Evolutionary conservation across 2,888 invertebrate genomes (phyloP).

Genomic region (Marronus borbonicus): DNA sequence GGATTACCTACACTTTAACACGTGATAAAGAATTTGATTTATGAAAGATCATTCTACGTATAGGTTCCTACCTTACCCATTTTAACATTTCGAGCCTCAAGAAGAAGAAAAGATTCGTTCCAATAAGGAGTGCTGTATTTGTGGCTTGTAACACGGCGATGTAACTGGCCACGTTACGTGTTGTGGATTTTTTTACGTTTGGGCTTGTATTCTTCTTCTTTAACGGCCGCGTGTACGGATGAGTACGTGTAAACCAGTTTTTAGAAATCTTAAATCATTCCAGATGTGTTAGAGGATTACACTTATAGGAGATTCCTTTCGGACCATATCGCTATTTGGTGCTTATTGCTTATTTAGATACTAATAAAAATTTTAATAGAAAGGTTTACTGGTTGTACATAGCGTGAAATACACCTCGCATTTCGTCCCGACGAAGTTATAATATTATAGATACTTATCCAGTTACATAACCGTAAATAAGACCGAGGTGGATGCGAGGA

Average conservation of each 20-base stretch:
- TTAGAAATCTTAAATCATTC: slow-evolving; percentile 26
- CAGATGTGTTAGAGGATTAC: neutral
- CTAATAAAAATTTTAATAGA: slow-evolving; percentile 19
- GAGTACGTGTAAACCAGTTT: slow-evolving; percentile 1
- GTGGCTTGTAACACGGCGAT: slow-evolving; percentile 11
- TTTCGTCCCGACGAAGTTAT: neutral
- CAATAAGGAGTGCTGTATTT: neutral
- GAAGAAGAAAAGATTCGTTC: neutral
- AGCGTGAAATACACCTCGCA: neutral
- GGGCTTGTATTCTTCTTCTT: neutral
- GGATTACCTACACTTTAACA: slow-evolving; percentile 48
- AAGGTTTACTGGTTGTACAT: neutral
- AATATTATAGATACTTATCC: neutral
- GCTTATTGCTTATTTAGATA: neutral
- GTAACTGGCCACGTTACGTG: neutral
- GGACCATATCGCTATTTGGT: neutral
- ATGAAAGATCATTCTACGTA: neutral
- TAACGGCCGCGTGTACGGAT: slow-evolving; percentile 1
- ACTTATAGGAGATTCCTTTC: neutral
- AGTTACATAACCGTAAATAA: neutral
- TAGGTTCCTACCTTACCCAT: neutral
- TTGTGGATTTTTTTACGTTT: slow-evolving; percentile 11
- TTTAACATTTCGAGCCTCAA: neutral
- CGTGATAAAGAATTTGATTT: slow-evolving; percentile 46
- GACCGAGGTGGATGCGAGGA: slow-evolving; percentile 2